Base-by-base conservation (phyloP, 2,888 invertebrate species). In the Pardosa pseudoannulata region DNA sequence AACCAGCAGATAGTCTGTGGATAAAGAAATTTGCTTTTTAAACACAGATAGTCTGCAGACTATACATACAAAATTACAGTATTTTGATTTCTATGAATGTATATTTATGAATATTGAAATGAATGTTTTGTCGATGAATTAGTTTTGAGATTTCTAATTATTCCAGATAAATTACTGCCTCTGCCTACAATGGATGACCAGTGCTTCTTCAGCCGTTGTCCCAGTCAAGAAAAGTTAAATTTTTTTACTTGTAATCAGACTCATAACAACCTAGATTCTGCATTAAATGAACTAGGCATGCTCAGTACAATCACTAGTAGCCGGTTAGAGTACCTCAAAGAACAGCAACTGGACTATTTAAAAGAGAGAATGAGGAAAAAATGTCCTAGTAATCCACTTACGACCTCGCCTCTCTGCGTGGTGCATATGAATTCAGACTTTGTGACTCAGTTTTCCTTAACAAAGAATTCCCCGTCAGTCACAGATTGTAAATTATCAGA, bases 391-490 rank as follows among this genome's bases (percentile, higher is more conserved):
- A 46, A 50, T 19, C 67, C 76, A 11, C 16, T 75, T 0, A 74
- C 74, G 0, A 28, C 56, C 7, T 39, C 74, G 6, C 81, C 80
- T 3, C 29, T 78, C 3, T 86, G 79, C 28, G 64, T 79, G 13
- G 79, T 86, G 2, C 74, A 86, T 39, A 86, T 79, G 86, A 86
- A 86, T 23, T 68, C 86, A n/a, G 68, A 79, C 27, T 79, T 86
- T 70, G 73, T 86, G 16, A 79, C 79, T 27, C 32, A 79, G 23
- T 86, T 86, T 39, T 78, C 86, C 3, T 39, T 86, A 6, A 72
- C 78, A 13, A 72, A 85, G 23, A 32, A 31, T 1, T 13, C 67
- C n/a, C 5, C 56, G 23, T 28, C 81, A 2, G n/a, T 41, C 19
- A 19, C 46, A 28, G 65, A 65, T 0, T 31, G 67, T 28, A 41